phyloP scores from a whole-genome alignment of 2,888 invertebrate genomes.

The Chymomyza caudatula region DNA sequence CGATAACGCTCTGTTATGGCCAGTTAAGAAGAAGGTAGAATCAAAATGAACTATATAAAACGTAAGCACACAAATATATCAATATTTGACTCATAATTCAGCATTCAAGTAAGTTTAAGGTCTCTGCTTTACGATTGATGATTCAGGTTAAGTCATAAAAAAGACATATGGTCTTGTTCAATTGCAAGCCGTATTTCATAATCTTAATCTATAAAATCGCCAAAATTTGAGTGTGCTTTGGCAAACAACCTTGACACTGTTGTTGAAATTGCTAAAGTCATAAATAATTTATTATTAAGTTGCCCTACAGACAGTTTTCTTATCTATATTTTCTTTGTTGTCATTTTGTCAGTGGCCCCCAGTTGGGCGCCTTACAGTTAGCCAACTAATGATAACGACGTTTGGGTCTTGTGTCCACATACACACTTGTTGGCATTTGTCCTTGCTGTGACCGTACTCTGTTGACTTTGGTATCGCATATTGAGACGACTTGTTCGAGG shows the following conservation, averaged over 20 bases:
- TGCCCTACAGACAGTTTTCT: background rate
- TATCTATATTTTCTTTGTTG: background rate
- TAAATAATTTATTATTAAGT: background rate
- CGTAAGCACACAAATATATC: no score
- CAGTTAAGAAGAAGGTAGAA: no score
- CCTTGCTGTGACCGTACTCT: conserved; percentile 55
- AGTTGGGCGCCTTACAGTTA: background rate
- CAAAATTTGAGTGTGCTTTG: background rate
- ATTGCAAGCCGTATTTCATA: no score
- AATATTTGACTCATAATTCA: no score
- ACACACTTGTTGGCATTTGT: conserved; percentile 59
- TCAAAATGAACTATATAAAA: no score
- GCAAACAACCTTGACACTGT: background rate
- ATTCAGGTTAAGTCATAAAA: no score
- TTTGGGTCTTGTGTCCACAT: conserved; percentile 41
- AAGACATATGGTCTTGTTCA: no score
- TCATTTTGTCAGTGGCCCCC: background rate
- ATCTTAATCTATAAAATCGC: background rate
- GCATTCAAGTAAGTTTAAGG: no score
- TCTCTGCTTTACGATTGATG: no score
- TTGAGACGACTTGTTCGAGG: conserved; percentile 20
- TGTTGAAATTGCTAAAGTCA: background rate
- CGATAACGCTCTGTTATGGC: no score
- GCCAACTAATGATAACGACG: conserved; percentile 41
- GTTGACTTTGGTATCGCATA: conserved; percentile 3